Evolutionary conservation across 2,113 vertebrate species (phyloP).

Genomic region (Muscicapa adusta): DNA sequence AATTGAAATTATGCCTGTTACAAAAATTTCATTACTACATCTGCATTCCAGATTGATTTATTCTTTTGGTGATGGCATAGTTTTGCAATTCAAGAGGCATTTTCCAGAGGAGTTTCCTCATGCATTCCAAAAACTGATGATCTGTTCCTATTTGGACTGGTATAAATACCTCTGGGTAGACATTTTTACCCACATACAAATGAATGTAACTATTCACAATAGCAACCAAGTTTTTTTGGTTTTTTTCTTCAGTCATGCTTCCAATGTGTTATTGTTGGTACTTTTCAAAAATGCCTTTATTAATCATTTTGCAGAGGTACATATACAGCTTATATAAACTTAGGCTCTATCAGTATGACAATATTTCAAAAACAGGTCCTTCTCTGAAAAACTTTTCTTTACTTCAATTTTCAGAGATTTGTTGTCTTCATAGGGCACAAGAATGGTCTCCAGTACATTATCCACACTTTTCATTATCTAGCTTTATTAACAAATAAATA

Average conservation of each 20-base stretch:
- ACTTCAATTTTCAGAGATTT: not conserved
- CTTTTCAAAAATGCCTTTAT: not conserved
- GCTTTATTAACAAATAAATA: not conserved
- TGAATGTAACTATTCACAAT: not conserved
- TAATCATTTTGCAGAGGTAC: not conserved
- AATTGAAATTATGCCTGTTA: not conserved
- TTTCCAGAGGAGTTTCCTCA: not conserved
- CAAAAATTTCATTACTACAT: not conserved
- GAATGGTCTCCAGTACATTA: not conserved
- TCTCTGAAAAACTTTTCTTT: not conserved
- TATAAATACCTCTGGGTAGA: not conserved
- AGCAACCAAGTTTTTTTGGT: rapidly evolving
- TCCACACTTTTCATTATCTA: not conserved
- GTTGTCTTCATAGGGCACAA: not conserved
- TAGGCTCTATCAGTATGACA: not conserved
- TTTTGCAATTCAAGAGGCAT: not conserved
- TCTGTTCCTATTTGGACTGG: not conserved
- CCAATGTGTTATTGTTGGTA: not conserved
- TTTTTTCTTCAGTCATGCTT: not conserved
- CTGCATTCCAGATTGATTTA: not conserved
- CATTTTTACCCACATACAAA: not conserved
- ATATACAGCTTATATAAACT: not conserved
- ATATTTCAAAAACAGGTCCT: not conserved
- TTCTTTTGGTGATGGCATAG: not conserved
- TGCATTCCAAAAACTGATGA: not conserved